Percentiles rank a stretch among this genome's conserved stretches.
These are phyloP conservation scores for Pluvianellus socialis DNA, from an alignment of 2,113 vertebrate genomes.

Conservation along the genomic window DNA sequence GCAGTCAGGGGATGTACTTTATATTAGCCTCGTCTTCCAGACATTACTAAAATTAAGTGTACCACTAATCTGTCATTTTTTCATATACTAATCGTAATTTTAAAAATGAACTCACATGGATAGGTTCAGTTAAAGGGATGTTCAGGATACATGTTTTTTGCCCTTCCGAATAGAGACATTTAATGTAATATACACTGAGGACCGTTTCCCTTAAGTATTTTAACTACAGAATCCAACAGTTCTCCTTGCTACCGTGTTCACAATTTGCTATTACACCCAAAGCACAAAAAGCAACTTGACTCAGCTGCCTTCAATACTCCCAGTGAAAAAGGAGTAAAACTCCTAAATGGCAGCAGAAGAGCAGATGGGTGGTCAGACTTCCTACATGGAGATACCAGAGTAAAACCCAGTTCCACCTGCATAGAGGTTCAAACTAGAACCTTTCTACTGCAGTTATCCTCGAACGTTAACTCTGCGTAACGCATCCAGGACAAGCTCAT, in stretches of 20 bases:
- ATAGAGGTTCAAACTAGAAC: not conserved
- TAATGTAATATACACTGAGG: rapidly evolving
- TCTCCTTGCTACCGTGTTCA: not conserved
- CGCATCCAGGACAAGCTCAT: not conserved
- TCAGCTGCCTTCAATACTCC: not conserved
- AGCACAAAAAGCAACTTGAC: not conserved
- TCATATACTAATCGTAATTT: not conserved
- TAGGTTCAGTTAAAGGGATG: not conserved
- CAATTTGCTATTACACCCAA: not conserved
- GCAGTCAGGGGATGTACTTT: not conserved
- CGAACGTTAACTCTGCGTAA: not conserved
- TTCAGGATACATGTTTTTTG: not conserved
- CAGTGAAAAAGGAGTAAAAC: not conserved
- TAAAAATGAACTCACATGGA: not conserved
- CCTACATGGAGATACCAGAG: not conserved
- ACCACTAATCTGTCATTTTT: not conserved
- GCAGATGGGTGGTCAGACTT: not conserved
- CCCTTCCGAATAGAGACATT: not conserved
- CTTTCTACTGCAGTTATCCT: not conserved
- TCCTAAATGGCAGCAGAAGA: not conserved
- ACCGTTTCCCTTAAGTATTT: not conserved
- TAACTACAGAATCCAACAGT: not conserved
- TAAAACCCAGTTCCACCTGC: not conserved
- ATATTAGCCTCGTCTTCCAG: not conserved
- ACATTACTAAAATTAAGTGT: not conserved